phyloP scores from a whole-genome alignment of 2,888 invertebrate genomes.

The Ochropleura leucogaster region DNA sequence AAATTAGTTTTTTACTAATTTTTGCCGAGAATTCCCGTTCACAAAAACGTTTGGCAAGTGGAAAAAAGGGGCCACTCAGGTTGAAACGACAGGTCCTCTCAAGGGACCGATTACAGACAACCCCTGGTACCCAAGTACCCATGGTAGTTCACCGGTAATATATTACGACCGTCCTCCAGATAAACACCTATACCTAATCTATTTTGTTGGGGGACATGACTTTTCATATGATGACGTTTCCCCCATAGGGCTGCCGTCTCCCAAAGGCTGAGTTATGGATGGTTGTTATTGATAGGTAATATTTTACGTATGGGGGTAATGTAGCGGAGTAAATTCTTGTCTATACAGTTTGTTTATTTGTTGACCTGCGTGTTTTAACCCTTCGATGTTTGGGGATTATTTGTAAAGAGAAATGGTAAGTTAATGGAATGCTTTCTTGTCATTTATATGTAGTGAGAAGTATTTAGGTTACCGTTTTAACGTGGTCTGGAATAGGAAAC shows the following conservation, averaged over 20 bases:
- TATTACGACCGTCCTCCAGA: slow-evolving; percentile 60
- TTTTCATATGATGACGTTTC: slow-evolving; percentile 56
- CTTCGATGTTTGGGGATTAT: background rate
- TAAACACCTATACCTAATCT: slow-evolving; percentile 65
- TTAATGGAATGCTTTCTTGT: background rate
- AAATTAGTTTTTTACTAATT: slow-evolving; percentile 63
- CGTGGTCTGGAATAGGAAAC: background rate
- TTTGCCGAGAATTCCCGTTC: slow-evolving; percentile 48
- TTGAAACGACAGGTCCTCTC: slow-evolving; percentile 69
- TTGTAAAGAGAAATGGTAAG: background rate
- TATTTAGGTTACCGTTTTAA: slow-evolving; percentile 4
- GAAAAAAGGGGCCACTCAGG: slow-evolving; percentile 58
- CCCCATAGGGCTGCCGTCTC: slow-evolving; percentile 45
- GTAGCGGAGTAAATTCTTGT: slow-evolving; percentile 60
- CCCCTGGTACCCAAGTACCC: slow-evolving; percentile 48
- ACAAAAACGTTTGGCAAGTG: slow-evolving; percentile 51
- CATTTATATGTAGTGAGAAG: background rate
- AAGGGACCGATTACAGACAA: slow-evolving; percentile 68
- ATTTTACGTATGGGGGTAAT: slow-evolving; percentile 51
- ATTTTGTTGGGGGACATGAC: slow-evolving; percentile 63
- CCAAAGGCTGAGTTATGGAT: slow-evolving; percentile 54
- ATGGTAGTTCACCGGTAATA: slow-evolving; percentile 61
- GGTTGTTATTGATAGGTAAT: slow-evolving; percentile 57
- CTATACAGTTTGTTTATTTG: slow-evolving; percentile 45
- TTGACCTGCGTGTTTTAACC: slow-evolving; percentile 26